Evolutionary conservation across 2,113 vertebrate genomes (phyloP), one percentile per base, ranked within the genome.

Genomic region (Dendropsophus ebraccatus): DNA sequence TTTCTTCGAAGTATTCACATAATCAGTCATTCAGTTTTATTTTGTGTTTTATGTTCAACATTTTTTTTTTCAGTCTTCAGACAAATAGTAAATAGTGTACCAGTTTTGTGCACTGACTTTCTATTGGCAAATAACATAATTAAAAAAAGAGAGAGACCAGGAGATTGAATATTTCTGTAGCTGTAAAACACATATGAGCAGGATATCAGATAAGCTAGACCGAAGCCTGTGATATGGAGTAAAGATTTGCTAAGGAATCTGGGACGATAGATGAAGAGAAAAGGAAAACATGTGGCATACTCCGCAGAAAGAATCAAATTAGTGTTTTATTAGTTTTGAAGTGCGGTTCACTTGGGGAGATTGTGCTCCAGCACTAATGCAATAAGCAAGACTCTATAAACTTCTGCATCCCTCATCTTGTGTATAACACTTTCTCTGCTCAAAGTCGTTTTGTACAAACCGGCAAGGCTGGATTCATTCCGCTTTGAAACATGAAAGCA

Each of bases 261-360:
- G 74, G 85, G 84, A 67, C 30, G 30, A 62, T 14, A 62, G 9
- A 23, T 1, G 30, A 32, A 70, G 54, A 83, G 3, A 41, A 60
- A 28, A 67, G 41, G 50, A 60, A 50, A 60, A 58, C 56, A 78
- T 75, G 28, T 23, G 13, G 76, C 81, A 58, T 54, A 17, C 67
- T 88, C 58, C 30, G 32, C 60, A 88, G 85, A 89, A 85, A 37
- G 30, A 67, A 67, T 82, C 10, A 62, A 78, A n/a, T 84, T 54
- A 72, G 49, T 78, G 30, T 69, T 92, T 90, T 86, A 89, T 65
- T 89, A 85, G 83, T 78, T 41, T 88, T 85, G 85, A 87, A 16
- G 6, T 73, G 69, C 0, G 82, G 52, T 84, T 84, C 72, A 76
- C 72, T 54, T 62, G 72, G 72, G 82, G 62, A 84, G 72, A 84